phyloP scores from a whole-genome alignment of 2,113 vertebrate species.

The Saccopteryx leptura region DNA sequence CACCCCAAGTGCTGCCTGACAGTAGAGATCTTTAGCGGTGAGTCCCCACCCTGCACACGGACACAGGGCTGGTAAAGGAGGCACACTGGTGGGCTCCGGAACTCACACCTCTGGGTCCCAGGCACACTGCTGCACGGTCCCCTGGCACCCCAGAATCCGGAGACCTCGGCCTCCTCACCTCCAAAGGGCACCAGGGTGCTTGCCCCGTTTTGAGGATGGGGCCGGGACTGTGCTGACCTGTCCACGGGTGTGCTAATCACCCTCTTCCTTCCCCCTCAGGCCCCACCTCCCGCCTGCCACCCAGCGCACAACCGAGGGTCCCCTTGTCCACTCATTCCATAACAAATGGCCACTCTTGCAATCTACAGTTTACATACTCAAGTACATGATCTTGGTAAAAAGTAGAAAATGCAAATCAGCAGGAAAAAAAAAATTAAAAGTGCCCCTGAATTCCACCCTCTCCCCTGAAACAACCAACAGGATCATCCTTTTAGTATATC shows the following conservation, averaged over 20 bases:
- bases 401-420: neutral
- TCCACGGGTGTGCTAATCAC: neutral
- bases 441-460: neutral
- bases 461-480: neutral
- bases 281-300: neutral
- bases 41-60: accelerated
- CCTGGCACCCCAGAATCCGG: neutral
- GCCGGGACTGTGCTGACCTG: neutral
- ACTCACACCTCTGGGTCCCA: neutral
- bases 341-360: neutral
- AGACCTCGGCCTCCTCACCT: neutral
- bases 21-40: neutral
- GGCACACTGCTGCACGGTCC: neutral
- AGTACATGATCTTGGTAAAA: neutral
- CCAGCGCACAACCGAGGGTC: neutral
- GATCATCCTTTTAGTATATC: accelerated
- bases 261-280: accelerated
- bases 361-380: neutral
- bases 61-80: neutral
- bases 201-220: no score
- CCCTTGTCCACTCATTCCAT: accelerated
- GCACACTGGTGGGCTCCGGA: accelerated
- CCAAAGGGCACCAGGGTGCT: no score
- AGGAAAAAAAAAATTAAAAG: neutral
- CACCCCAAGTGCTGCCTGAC: neutral